Evolutionary conservation across 2,113 vertebrate genomes (phyloP).

Genomic region (Alectura lathami): DNA sequence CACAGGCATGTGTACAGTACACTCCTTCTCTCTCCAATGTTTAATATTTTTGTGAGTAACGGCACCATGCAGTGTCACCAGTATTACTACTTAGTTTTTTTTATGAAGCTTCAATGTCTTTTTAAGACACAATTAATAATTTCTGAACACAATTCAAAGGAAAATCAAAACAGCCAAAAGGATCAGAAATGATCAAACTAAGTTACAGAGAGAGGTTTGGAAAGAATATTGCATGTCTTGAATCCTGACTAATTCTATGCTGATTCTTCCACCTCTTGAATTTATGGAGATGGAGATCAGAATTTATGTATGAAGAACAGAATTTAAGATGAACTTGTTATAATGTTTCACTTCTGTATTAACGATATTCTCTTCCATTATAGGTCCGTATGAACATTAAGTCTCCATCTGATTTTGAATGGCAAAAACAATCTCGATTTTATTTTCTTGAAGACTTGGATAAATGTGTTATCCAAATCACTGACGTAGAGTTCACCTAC

Average conservation of each 20-base stretch:
- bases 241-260: not conserved
- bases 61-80: not conserved
- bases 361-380: not conserved
- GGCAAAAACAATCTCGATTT: slow-evolving; percentile 77
- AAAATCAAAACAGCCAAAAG: not conserved
- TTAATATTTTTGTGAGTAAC: not conserved
- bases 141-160: not conserved
- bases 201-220: not conserved
- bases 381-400: slow-evolving; percentile 74
- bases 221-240: not conserved
- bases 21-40: not conserved
- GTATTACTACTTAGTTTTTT: not conserved
- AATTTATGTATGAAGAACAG: not conserved
- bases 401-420: slow-evolving; percentile 74
- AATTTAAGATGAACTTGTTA: not conserved
- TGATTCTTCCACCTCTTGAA: not conserved
- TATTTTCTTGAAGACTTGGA: slow-evolving; percentile 76
- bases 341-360: not conserved
- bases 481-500: slow-evolving; percentile 76
- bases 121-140: not conserved
- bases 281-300: not conserved
- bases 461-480: slow-evolving; percentile 75
- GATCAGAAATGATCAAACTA: not conserved
- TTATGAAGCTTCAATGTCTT: not conserved
- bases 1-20: rapidly evolving